A percentile compares a stretch with the other conserved stretches of the same genome.
phyloP scores from a whole-genome alignment of 2,888 invertebrate species.

The Caenorhabditis drosophilae region DNA sequence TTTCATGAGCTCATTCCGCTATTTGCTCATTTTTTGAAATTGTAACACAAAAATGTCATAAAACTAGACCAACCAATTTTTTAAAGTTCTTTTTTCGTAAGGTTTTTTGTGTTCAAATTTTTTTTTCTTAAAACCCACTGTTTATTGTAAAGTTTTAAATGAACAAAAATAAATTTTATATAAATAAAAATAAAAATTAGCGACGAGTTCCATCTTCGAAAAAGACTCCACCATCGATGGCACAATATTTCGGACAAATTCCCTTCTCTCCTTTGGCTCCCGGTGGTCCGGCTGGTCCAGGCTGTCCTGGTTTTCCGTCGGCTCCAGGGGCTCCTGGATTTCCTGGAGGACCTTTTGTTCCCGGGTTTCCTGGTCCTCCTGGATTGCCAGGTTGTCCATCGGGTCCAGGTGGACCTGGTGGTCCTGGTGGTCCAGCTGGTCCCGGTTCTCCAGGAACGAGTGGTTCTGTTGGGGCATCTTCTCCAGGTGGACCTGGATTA shows the following conservation, averaged over 20 bases:
- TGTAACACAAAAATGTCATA: no score
- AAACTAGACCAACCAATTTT: no score
- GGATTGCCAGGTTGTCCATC: conserved; percentile 42
- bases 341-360: conserved; percentile 41
- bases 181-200: background rate
- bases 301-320: conserved; percentile 48
- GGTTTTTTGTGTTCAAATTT: no score
- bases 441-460: conserved; percentile 47
- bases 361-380: conserved; percentile 57
- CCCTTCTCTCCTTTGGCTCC: conserved; percentile 37
- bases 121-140: no score
- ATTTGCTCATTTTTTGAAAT: no score
- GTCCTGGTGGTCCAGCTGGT: conserved; percentile 40
- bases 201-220: conserved; percentile 33
- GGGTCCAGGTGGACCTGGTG: conserved; percentile 38
- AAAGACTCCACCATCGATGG: conserved; percentile 36
- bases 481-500: conserved; percentile 36
- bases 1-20: no score
- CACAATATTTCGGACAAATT: conserved; percentile 35
- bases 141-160: background rate
- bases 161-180: background rate
- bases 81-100: no score
- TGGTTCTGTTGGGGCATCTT: conserved; percentile 33
- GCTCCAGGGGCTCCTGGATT: conserved; percentile 46
- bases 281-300: conserved; percentile 37